Percentiles rank a stretch among this genome's conserved stretches.
Conservation (phyloP, 2,797 vertebrate genomes). For the Hydrocynus forskahlii region DNA sequence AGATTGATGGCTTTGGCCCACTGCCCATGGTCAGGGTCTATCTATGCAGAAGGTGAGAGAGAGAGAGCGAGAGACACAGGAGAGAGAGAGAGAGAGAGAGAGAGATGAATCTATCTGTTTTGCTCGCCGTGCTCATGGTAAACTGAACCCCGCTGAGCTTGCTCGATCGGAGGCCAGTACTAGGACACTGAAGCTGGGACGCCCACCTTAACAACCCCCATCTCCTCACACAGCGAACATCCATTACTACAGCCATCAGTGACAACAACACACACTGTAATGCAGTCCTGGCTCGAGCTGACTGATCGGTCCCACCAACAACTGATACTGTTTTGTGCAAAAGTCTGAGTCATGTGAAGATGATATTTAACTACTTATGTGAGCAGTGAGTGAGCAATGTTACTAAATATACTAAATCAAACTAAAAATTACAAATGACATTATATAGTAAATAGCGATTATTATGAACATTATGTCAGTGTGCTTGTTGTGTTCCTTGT, state of each 20-base stretch:
- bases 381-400: too few species aligned
- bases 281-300: background rate
- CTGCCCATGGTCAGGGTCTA: slow-evolving; percentile 80
- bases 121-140: slow-evolving; percentile 81
- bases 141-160: slow-evolving; percentile 79
- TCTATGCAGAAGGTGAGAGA: slow-evolving; percentile 79
- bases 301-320: background rate
- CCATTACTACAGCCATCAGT: slow-evolving; percentile 22
- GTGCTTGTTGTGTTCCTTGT: too few species aligned
- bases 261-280: slow-evolving; percentile 36
- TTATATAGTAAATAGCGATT: too few species aligned
- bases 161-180: slow-evolving; percentile 74
- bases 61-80: slow-evolving; percentile 64
- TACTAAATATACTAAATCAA: too few species aligned
- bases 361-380: too few species aligned
- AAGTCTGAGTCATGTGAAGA: too few species aligned
- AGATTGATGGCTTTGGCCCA: slow-evolving; percentile 84
- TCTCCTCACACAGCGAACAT: slow-evolving; percentile 34
- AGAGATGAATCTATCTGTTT: slow-evolving; percentile 80
- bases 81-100: slow-evolving; percentile 60
- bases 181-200: slow-evolving; percentile 73
- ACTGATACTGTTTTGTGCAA: background rate
- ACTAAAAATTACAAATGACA: too few species aligned
- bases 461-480: too few species aligned
- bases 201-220: slow-evolving; percentile 67